These are phyloP conservation scores for Tauraco hartlaubi DNA, from an alignment of 2,797 vertebrate genomes.

Conservation along the genomic window DNA sequence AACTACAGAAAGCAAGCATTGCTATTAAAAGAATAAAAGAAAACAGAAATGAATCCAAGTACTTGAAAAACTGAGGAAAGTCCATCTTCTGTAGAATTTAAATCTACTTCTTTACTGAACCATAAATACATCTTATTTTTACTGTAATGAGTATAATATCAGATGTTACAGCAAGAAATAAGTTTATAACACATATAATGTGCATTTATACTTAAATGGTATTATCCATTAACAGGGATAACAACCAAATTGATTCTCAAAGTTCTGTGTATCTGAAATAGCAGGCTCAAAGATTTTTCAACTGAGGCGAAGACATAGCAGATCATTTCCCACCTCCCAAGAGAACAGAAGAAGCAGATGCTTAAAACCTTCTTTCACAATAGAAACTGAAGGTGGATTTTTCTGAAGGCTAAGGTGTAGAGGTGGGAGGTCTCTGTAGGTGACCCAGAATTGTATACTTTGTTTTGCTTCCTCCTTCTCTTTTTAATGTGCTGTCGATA, in stretches of 20 bases:
- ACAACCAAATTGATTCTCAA: background rate
- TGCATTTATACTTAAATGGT: background rate
- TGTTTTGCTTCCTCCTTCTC: background rate
- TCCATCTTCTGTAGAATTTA: background rate
- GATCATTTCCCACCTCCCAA: background rate
- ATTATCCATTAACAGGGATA: background rate
- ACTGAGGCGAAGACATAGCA: background rate
- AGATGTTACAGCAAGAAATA: background rate
- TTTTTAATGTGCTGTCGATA: background rate
- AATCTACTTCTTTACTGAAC: background rate
- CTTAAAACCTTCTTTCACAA: background rate
- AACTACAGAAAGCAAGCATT: background rate
- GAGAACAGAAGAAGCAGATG: background rate
- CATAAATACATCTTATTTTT: background rate
- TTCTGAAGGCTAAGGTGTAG: background rate
- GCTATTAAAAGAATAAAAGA: constrained; percentile 14
- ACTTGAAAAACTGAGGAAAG: background rate
- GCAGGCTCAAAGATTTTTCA: background rate
- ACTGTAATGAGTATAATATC: background rate
- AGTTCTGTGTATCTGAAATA: background rate
- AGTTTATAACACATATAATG: background rate
- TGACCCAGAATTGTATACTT: background rate
- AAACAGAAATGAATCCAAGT: background rate
- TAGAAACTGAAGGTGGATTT: background rate
- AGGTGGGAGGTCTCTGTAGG: background rate